Evolutionary conservation across 2,797 vertebrate species (phyloP), one percentile per base, ranked within the genome.

Genomic region (Danio kyathit): DNA sequence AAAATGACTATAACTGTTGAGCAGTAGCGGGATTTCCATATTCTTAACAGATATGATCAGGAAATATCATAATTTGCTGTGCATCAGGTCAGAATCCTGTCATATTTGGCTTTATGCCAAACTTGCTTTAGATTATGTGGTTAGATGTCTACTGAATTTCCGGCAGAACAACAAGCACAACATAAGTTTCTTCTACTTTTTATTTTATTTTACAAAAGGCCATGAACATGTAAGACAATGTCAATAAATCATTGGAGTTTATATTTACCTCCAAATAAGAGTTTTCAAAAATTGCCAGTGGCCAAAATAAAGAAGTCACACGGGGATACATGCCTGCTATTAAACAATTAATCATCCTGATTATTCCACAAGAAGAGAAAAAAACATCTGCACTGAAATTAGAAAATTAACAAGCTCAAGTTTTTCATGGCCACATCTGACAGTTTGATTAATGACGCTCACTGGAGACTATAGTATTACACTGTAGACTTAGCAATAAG

Each of bases 291-390:
- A 12, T 21, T 56, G 64, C 59, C 79, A 72, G 60, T 16, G 65
- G 74, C 12, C 61, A 60, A 21, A 72, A 16, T 40, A 70, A 12
- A 52, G 21, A 4, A 11, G 82, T 85, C 91, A 88, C 88, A 66
- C 41, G 92, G 91, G 92, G 90, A 56, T 71, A 67, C 77, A 66
- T 43, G 84, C 72, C 81, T 86, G 38, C 86, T 89, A 87, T 83
- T 72, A 83, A 90, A 90, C 90, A 91, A 94, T 95, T 91, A 94
- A 95, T 95, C 94, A 94, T 87, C 72, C 56, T 91, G 90, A 92
- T 90, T 89, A 91, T 88, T 82, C 85, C 83, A 86, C 87, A 91
- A 91, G 83, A 83, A 87, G 29, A 29, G 92, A 91, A 89, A 41
- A 72, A 90, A 90, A 82, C 77, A 79, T 61, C 89, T 85, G 80